phyloP scores from a whole-genome alignment of 2,888 invertebrate species.

The Mystacides longicornis region DNA sequence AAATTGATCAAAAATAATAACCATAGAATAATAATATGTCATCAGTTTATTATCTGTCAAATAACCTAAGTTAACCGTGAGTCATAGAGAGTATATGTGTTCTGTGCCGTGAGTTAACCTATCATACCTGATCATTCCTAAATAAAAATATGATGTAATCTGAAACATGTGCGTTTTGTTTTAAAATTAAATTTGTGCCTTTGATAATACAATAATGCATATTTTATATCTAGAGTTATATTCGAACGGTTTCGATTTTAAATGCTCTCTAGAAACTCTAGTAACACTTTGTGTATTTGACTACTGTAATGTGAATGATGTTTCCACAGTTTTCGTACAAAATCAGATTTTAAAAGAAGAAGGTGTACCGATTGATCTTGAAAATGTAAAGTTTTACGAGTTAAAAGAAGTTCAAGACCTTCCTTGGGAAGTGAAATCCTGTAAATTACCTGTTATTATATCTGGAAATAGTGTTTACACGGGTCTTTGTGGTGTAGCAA shows the following conservation, averaged over 20 bases:
- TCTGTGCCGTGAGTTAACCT: no score
- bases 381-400: constrained; percentile 33
- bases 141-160: no score
- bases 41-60: no score
- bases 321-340: constrained; percentile 24
- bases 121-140: no score
- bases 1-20: no score
- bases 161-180: no score
- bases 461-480: constrained; percentile 58
- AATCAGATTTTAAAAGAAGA: constrained; percentile 28
- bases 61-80: no score
- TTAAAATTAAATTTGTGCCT: no score
- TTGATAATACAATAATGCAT: neutral
- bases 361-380: constrained; percentile 30
- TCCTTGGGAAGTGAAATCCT: constrained; percentile 45
- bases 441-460: constrained; percentile 58
- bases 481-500: constrained; percentile 66
- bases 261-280: constrained; percentile 55
- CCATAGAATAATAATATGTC: no score
- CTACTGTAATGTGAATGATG: constrained; percentile 44
- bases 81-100: no score
- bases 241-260: neutral
- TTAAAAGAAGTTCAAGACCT: constrained; percentile 32
- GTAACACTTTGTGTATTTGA: constrained; percentile 55
- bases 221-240: no score